Evolutionary conservation across 2,113 vertebrate species (phyloP).

Genomic region (Limnothrissa miodon): DNA sequence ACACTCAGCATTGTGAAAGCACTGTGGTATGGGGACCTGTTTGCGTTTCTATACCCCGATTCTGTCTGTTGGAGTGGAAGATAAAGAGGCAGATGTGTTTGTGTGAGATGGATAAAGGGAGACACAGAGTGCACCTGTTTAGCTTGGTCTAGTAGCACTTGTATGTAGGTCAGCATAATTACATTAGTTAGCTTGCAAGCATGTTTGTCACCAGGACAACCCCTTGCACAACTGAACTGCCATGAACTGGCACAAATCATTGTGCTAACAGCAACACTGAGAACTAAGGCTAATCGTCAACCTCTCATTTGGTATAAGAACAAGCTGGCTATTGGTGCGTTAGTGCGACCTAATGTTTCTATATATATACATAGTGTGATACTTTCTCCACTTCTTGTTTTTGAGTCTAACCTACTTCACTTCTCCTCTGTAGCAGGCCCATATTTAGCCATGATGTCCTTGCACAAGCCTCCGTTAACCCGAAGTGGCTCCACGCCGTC

Average conservation of each 20-base stretch:
- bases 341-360: not conserved
- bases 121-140: not conserved
- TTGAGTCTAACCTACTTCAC: conserved; percentile 2
- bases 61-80: not conserved
- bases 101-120: not conserved
- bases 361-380: not conserved
- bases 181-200: not conserved
- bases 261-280: not conserved
- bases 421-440: conserved; percentile 48
- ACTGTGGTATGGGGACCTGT: not conserved
- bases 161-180: conserved; percentile 9
- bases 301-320: not conserved
- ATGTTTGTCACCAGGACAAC: not conserved
- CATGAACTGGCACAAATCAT: not conserved
- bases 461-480: conserved; percentile 85
- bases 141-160: not conserved
- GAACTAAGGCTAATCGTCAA: not conserved
- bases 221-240: not conserved
- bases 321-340: not conserved
- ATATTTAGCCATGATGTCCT: conserved; percentile 75
- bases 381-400: not conserved
- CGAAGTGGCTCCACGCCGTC: conserved; percentile 69
- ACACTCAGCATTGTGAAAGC: not conserved
- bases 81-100: conserved; percentile 2
- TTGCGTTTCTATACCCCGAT: not conserved